phyloP scores from a whole-genome alignment of 1,140 invertebrate genomes.

The Mylabris phalerata region DNA sequence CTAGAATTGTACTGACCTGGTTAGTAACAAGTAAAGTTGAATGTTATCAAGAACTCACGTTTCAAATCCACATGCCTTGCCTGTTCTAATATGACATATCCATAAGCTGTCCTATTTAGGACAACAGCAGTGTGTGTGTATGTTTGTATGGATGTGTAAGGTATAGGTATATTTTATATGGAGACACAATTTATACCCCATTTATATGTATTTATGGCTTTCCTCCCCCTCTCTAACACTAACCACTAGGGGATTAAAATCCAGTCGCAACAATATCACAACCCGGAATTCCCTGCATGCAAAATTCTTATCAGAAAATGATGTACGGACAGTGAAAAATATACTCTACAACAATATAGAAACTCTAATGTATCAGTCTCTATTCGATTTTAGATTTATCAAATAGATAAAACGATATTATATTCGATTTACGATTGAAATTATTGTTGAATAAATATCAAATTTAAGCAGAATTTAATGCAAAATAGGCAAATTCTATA shows the following conservation, averaged over 20 bases:
- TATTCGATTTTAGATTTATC: too few species aligned
- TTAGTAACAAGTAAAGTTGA: background rate
- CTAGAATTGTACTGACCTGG: conserved; percentile 2
- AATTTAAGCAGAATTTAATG: too few species aligned
- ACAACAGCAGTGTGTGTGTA: too few species aligned
- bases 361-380: too few species aligned
- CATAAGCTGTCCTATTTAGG: conserved; percentile 15
- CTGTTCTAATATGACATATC: conserved; percentile 8
- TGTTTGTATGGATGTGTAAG: too few species aligned
- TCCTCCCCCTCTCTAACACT: background rate
- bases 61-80: conserved; percentile 13
- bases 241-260: conserved; percentile 14
- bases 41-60: conserved; percentile 15
- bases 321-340: conserved; percentile 11
- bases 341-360: background rate
- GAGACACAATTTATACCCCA: conserved; percentile 20
- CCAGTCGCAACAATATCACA: conserved; percentile 13
- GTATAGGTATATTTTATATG: conserved; percentile 8
- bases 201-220: conserved; percentile 22
- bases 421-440: too few species aligned
- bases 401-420: too few species aligned
- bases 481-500: too few species aligned
- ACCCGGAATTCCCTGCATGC: conserved; percentile 5
- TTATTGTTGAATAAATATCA: too few species aligned
- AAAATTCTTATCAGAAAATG: conserved; percentile 16